Conservation (phyloP, 1,140 invertebrate species). For the Stratiolaelaps scimitus region DNA sequence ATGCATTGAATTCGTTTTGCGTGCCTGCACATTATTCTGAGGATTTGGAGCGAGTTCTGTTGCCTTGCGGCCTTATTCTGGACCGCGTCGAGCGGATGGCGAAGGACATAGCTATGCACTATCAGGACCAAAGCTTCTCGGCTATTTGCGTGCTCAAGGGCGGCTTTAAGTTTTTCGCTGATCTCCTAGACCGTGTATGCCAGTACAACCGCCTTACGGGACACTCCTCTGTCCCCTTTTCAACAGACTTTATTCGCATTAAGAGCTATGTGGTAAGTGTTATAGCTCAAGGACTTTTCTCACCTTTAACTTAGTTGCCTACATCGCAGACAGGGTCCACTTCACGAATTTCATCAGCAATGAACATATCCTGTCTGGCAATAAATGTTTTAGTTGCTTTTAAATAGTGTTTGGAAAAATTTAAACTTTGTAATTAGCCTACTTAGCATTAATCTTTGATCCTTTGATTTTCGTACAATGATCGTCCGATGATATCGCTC, state of each 20-base stretch:
- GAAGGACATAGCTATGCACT: constrained; percentile 47
- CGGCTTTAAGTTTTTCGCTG: constrained; percentile 52
- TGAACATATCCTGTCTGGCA: too few species aligned
- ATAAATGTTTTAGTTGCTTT: too few species aligned
- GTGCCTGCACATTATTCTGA: constrained; percentile 49
- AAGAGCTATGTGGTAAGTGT: constrained; percentile 49
- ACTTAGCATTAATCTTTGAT: too few species aligned
- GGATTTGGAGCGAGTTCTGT: constrained; percentile 47
- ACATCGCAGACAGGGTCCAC: too few species aligned
- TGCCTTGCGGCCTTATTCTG: constrained; percentile 49
- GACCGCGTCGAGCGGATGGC: constrained; percentile 50
- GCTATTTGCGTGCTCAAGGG: constrained; percentile 52
- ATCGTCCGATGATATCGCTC: too few species aligned
- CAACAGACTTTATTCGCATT: constrained; percentile 51
- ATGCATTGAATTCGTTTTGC: constrained; percentile 46
- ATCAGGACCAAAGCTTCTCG: constrained; percentile 45
- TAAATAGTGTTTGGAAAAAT: too few species aligned
- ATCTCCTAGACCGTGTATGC: constrained; percentile 49
- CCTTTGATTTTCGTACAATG: too few species aligned
- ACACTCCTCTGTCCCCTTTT: constrained; percentile 41
- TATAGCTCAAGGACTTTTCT: too few species aligned
- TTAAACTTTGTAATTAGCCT: too few species aligned
- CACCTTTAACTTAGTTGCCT: too few species aligned
- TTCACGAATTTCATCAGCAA: too few species aligned
- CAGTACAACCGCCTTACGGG: constrained; percentile 40